phyloP scores from a whole-genome alignment of 2,113 vertebrate species.

The Hyperopisus bebe region DNA sequence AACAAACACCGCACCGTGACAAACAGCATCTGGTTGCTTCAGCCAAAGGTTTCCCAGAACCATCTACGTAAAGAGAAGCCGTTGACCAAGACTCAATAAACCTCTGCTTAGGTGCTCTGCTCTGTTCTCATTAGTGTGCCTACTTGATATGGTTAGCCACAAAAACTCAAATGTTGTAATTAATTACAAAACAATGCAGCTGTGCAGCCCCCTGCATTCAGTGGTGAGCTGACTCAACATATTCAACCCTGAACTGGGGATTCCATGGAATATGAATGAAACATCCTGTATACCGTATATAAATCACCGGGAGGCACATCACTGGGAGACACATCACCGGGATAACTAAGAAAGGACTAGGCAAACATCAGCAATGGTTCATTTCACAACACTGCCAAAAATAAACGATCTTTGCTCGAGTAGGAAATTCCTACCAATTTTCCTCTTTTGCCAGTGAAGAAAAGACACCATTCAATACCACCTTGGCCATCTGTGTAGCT shows the following conservation, averaged over 20 bases:
- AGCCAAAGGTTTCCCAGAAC: conserved; percentile 16
- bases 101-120: background rate
- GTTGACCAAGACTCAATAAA: conserved; percentile 6
- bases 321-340: no score
- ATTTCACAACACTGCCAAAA: background rate
- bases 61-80: background rate
- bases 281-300: background rate
- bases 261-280: background rate
- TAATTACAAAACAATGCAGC: conserved; percentile 10
- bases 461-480: conserved; percentile 20
- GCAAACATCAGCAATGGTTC: background rate
- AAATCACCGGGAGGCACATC: background rate
- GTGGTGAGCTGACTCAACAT: conserved; percentile 14
- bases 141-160: conserved; percentile 14
- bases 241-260: background rate
- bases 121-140: background rate
- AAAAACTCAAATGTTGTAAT: background rate
- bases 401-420: background rate
- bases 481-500: conserved; percentile 17
- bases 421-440: conserved; percentile 18
- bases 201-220: conserved; percentile 45
- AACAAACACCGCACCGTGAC: conserved; percentile 12
- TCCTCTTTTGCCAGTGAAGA: background rate
- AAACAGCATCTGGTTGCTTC: conserved; percentile 1
- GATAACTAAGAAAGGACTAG: background rate